Base-by-base conservation (phyloP, 2,113 vertebrate species). In the Pachypanchax playfairii region DNA sequence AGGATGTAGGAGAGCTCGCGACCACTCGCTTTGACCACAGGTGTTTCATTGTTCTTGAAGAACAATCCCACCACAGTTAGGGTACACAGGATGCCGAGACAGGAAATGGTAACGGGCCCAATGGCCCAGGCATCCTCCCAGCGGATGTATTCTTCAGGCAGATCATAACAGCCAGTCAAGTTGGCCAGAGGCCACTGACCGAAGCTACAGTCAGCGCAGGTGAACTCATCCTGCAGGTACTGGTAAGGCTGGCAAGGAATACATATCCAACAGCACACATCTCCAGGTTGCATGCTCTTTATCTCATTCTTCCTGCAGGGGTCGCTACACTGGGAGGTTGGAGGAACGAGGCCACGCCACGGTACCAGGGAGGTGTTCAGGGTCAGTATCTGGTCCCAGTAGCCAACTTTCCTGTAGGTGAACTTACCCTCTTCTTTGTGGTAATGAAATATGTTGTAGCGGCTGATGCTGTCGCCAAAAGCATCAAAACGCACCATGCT, bases 221-320 rank as follows among this genome's bases (percentile, higher is more conserved):
- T 97, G 87, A 97, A 96, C 78, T 98, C 96, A 4, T 99, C 95
- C 49, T 91, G 85, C 61, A 98, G 89, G 79, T 95, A 98, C 83
- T 99, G 95, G 0, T 95, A 96, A 21, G 96, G 89, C 84, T 98
- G 97, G 84, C 97, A 99, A 9, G 96, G 93, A 50, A 96, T 98
- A 77, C 97, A 98, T 83, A 99, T 94, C 97, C 97, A 99, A 85
- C 97, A 99, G 87, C 97, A 99, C n/a, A 97, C 95, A 29, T 99
- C 97, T 1, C 97, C 97, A 0, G 97, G 97, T 85, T 98, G 97
- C 93, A 97, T 94, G 55, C 97, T 99, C 86, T 99, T 99, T 57
- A 98, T 92, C 82, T 99, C 97, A 0, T 98, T 96, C 89, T 94
- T 96, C 80, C 89, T 94, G 89, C 97, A 99, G 56, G 97, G 97